Conservation (phyloP, 1,140 invertebrate species). For the Pollicipes pollicipes region DNA sequence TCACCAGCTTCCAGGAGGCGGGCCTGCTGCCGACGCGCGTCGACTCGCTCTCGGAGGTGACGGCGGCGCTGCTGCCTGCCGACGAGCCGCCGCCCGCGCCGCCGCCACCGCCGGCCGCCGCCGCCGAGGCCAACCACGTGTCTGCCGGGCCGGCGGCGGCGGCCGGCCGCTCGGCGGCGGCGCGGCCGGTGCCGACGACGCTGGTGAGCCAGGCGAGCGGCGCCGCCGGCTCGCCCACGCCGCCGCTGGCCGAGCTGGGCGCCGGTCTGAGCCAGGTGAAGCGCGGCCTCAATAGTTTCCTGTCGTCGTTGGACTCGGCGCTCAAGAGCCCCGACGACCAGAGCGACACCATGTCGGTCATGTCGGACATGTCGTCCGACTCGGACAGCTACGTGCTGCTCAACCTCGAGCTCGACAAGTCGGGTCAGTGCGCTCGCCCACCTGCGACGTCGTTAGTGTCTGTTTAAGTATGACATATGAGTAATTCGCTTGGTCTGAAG, state of each 20-base stretch:
- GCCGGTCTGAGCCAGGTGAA: conserved; percentile 33
- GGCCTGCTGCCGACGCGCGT: background rate
- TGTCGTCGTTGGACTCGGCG: conserved; percentile 61
- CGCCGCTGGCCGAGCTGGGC: background rate
- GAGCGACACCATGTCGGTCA: conserved; percentile 34
- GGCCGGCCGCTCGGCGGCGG: no score
- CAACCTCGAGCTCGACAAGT: conserved; percentile 21
- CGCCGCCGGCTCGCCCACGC: no score
- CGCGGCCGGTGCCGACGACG: no score
- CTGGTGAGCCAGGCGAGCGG: no score
- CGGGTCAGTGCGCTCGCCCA: no score
- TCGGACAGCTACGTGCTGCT: conserved; percentile 30
- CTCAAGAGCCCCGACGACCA: conserved; percentile 40
- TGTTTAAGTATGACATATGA: no score
- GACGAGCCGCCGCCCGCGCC: background rate
- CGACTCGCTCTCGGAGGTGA: background rate
- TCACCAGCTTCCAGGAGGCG: background rate
- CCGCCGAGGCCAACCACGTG: background rate
- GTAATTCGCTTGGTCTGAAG: no score
- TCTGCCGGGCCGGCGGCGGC: background rate
- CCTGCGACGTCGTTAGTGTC: no score
- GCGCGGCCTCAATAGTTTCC: conserved; percentile 55
- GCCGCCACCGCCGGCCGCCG: background rate
- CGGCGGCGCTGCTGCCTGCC: background rate
- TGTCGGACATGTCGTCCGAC: conserved; percentile 30